Percentiles rank a stretch among this genome's conserved stretches.
Conservation (phyloP, 2,797 vertebrate genomes). For the Xiphorhynchus erythropygius region DNA sequence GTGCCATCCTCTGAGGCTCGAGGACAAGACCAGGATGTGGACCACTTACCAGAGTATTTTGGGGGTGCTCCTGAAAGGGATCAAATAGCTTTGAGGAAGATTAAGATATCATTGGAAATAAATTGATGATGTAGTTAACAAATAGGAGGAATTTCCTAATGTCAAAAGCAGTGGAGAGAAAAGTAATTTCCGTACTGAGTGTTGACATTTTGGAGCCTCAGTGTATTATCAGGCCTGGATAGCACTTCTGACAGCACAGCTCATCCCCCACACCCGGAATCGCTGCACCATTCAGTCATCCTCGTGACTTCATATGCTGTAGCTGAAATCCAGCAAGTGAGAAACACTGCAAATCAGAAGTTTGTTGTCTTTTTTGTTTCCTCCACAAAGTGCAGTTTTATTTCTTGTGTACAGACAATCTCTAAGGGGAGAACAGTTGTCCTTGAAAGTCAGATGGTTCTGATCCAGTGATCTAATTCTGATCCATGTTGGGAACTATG, state of each 20-base stretch:
- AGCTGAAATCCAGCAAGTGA: not conserved
- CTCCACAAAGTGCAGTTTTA: not conserved
- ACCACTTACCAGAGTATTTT: not conserved
- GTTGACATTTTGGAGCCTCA: not conserved
- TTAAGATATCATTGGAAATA: not conserved
- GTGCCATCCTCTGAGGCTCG: not conserved
- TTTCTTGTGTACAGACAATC: not conserved
- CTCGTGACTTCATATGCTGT: not conserved
- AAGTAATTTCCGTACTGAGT: not conserved
- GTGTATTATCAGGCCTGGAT: not conserved
- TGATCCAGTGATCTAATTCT: not conserved
- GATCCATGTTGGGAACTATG: not conserved
- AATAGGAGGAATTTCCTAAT: not conserved
- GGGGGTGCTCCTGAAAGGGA: not conserved
- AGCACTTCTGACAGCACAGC: not conserved
- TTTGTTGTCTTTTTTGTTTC: not conserved
- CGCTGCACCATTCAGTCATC: not conserved
- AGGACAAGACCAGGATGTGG: too few relatives aligned
- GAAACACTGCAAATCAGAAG: not conserved
- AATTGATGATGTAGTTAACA: not conserved
- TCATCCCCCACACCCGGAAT: accelerated
- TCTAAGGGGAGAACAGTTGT: not conserved
- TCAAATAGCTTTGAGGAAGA: not conserved
- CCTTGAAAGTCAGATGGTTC: not conserved
- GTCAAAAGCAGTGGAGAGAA: not conserved